A percentile compares a stretch with the other conserved stretches of the same genome.
phyloP scores from a whole-genome alignment of 1,140 invertebrate species.

The Nasonia vitripennis region DNA sequence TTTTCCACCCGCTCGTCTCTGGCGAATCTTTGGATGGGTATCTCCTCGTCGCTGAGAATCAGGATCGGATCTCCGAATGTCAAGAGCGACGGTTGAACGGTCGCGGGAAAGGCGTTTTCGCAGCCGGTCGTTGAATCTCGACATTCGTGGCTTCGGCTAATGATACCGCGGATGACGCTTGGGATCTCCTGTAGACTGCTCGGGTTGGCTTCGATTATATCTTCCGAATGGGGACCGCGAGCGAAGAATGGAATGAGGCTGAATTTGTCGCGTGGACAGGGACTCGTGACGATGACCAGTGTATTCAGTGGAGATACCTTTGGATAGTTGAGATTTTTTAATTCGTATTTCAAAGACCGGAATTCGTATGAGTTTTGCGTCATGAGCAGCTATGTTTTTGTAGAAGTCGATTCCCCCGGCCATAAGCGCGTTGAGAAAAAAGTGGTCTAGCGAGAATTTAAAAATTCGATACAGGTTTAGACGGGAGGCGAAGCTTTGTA shows the following conservation, averaged over 20 bases:
- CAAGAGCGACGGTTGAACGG: background rate
- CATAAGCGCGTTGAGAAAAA: too few species aligned
- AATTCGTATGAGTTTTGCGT: background rate
- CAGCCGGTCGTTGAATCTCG: background rate
- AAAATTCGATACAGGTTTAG: too few species aligned
- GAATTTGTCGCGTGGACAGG: conserved; percentile 43
- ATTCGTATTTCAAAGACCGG: too few species aligned
- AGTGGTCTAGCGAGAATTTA: too few species aligned
- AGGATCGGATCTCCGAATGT: background rate
- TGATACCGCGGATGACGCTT: conserved; percentile 36
- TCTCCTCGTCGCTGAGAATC: background rate
- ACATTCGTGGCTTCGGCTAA: background rate
- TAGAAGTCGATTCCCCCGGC: background rate
- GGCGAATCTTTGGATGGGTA: background rate
- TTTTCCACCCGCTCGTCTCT: background rate
- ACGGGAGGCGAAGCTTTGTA: too few species aligned
- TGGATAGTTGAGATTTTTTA: too few species aligned
- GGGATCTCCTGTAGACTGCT: conserved; percentile 52
- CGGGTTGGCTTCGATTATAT: conserved; percentile 39
- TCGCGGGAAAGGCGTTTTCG: background rate
- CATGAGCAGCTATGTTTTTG: background rate
- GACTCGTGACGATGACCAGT: conserved; percentile 56
- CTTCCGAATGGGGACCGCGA: conserved; percentile 55
- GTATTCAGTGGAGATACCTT: conserved; percentile 50
- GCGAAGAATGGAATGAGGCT: conserved; percentile 56